Base-by-base conservation (phyloP, 2,888 invertebrate species). In the Polia nebulosa region DNA sequence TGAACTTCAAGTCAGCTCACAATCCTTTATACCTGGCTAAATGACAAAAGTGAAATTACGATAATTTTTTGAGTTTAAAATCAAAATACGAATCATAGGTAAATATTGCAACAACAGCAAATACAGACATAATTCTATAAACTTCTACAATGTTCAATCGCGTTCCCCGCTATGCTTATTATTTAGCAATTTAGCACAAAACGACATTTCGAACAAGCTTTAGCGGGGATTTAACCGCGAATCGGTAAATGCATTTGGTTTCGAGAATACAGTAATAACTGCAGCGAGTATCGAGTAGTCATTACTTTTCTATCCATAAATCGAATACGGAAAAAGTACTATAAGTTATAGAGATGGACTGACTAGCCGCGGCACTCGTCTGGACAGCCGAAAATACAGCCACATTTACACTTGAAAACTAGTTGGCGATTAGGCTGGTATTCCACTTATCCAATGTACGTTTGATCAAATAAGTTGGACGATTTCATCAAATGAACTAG, bases 191-290 rank as follows among this genome's bases (percentile, higher is more conserved):
- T 59, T 53, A 67, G 65, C 47, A 36, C 47, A 47, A 60, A 68
- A 60, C 62, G 57, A 58, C 72, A 77, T 70, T 72, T 60, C 53
- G 44, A 72, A 62, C 59, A 39, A 52, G 69, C 41, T 69, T 73
- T 70, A 80, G 62, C 68, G 32, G 60, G 34, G 60, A 65, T 57
- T 65, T 71, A 72, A 70, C 68, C 72, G 32, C 62, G 76, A 77
- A 78, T 60, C 67, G 63, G 60, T 65, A 69, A 67, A 68, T 66
- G 62, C 52, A 75, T 76, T 80, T 84, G 84, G 85, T 88, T 86
- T 85, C 72, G 65, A 78, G 79, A 82, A 85, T 76, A 60, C 80
- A 63, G 70, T 61, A 80, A 76, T 76, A 69, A 77, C 58, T 67
- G 67, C 59, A 59, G 20, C 44, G 34, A 51, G 53, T 32, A 20